Conservation (phyloP, 64 coral and sea anemone species). For the Pocillopora verrucosa region DNA sequence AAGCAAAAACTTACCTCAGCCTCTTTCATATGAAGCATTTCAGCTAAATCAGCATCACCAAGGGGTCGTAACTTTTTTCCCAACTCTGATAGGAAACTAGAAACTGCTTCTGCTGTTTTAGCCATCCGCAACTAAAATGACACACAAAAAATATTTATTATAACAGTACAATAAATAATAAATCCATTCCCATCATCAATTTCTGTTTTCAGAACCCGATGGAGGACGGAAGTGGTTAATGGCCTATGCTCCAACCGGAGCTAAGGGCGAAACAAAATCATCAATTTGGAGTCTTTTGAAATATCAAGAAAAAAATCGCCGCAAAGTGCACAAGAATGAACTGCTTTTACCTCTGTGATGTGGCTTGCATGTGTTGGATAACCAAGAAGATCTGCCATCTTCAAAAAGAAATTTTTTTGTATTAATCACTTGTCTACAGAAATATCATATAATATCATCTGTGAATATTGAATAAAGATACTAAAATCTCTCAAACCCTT, state of each 20-base stretch:
- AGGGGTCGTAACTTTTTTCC: slow-evolving; percentile 73
- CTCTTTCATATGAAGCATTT: slow-evolving; percentile 73
- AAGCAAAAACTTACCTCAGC: slow-evolving; percentile 57
- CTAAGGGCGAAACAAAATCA: too few species aligned
- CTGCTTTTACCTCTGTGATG: slow-evolving; percentile 70
- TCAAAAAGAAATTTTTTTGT: neutral
- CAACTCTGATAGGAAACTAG: slow-evolving; percentile 81
- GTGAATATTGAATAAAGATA: neutral
- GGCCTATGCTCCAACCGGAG: too few species aligned
- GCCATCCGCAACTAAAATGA: slow-evolving; percentile 85
- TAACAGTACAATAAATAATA: neutral
- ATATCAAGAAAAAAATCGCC: too few species aligned
- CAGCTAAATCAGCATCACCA: slow-evolving; percentile 64
- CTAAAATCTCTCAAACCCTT: slow-evolving; percentile 38
- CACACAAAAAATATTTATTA: neutral
- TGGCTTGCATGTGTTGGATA: slow-evolving; percentile 91
- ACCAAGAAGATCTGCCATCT: slow-evolving; percentile 93
- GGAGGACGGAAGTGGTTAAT: too few species aligned
- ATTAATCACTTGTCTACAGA: neutral
- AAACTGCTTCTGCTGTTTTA: slow-evolving; percentile 71
- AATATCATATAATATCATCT: neutral
- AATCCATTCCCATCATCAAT: too few species aligned
- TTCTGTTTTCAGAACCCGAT: too few species aligned
- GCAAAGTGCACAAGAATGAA: too few species aligned
- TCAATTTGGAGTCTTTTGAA: too few species aligned